These are phyloP conservation scores for Peromyscus polionotus DNA, from an alignment of 2,113 vertebrate species.

Conservation along the genomic window DNA sequence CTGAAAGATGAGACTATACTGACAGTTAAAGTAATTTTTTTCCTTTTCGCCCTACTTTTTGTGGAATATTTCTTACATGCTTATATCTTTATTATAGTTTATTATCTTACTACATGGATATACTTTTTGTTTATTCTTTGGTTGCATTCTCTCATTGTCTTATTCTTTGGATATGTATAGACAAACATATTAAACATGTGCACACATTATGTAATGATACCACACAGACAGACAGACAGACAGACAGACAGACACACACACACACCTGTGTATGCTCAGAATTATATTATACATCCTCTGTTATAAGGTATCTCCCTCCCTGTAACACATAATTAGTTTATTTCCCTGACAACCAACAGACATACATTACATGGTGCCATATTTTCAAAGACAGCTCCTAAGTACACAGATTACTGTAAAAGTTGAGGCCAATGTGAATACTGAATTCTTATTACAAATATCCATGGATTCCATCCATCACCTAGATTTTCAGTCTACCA, in stretches of 20 bases:
- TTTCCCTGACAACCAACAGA: not conserved
- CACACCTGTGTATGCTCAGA: not conserved
- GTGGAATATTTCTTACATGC: not conserved
- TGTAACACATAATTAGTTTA: not conserved
- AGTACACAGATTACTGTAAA: not conserved
- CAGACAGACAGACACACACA: not conserved
- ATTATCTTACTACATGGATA: not conserved
- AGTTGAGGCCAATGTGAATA: not conserved
- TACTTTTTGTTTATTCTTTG: not conserved
- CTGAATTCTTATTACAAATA: not conserved
- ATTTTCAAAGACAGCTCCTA: not conserved
- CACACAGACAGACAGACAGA: not conserved
- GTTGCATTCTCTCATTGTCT: not conserved
- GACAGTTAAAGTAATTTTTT: not conserved
- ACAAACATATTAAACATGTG: not conserved
- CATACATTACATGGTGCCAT: not conserved
- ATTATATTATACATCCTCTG: not conserved
- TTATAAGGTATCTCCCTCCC: not conserved
- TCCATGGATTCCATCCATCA: not conserved
- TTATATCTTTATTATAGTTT: not conserved
- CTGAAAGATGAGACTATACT: not conserved
- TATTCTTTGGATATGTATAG: not conserved
- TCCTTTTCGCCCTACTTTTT: not conserved
- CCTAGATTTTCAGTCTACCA: not conserved
- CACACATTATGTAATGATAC: not conserved